Percentiles rank a stretch among this genome's conserved stretches.
Evolutionary conservation across 2,888 invertebrate species (phyloP).

Genomic region (Hydroisotoma schaefferi): DNA sequence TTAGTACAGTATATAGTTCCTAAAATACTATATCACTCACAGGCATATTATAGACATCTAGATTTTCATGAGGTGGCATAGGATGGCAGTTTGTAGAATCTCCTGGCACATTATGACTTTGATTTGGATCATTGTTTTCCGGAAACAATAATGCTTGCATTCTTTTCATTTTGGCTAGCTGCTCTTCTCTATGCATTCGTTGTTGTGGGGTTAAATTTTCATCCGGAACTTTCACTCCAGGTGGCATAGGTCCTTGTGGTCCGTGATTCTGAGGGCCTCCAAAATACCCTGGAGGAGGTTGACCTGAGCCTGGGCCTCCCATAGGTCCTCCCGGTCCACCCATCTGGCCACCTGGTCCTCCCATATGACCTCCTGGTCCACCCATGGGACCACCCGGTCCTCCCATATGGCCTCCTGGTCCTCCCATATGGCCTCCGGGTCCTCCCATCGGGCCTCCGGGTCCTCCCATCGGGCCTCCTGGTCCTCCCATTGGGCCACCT

Average conservation of each 20-base stretch:
- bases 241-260: conserved; percentile 40
- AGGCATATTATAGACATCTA: conserved; percentile 47
- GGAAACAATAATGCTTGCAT: conserved; percentile 84
- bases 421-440: conserved; percentile 42
- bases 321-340: conserved; percentile 47
- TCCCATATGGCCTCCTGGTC: conserved; percentile 38
- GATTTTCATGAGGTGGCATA: conserved; percentile 41
- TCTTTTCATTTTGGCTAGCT: conserved; percentile 83
- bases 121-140: conserved; percentile 55
- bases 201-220: conserved; percentile 96
- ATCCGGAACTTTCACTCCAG: conserved; percentile 85
- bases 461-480: conserved; percentile 27
- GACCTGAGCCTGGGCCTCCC: conserved; percentile 32
- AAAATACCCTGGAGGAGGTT: conserved; percentile 32
- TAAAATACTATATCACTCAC: conserved; percentile 22
- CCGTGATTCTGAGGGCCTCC: conserved; percentile 38
- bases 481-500: too few relatives aligned
- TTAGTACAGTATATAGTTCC: background rate
- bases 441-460: conserved; percentile 48
- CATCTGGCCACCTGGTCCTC: conserved; percentile 16
- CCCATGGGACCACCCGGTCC: too few relatives aligned
- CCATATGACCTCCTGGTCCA: too few relatives aligned
- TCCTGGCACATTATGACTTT: conserved; percentile 24
- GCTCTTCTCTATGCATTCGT: conserved; percentile 87
- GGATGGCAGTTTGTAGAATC: conserved; percentile 39